Evolutionary conservation across 2,113 vertebrate species (phyloP).

Genomic region (Hyla sarda): DNA sequence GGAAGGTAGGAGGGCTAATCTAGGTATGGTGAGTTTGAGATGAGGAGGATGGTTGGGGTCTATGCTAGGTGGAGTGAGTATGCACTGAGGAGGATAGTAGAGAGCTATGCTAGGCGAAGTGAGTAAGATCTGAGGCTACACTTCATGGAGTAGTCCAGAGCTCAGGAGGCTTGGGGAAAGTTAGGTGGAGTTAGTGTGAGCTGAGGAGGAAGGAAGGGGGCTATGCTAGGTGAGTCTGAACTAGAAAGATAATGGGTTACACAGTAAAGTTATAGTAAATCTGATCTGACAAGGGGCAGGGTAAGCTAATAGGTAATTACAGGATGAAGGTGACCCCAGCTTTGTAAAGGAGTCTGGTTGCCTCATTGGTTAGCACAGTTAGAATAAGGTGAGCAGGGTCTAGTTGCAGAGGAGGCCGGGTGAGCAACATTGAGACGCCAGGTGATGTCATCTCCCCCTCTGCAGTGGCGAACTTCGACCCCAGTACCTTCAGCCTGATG

Average conservation of each 20-base stretch:
- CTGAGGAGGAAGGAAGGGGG: neutral
- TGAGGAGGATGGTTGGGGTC: neutral
- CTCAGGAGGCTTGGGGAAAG: neutral
- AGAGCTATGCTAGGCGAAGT: neutral
- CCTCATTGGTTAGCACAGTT: neutral
- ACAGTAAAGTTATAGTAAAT: neutral
- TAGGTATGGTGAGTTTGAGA: neutral
- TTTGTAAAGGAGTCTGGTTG: neutral
- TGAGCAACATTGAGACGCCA: constrained; percentile 39
- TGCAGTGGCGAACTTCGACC: constrained; percentile 94
- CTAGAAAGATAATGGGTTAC: no score
- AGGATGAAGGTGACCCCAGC: neutral
- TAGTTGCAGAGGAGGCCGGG: constrained; percentile 49
- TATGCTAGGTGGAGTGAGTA: neutral
- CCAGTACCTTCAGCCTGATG: constrained; percentile 94
- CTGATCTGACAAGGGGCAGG: neutral
- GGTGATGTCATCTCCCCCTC: constrained; percentile 53
- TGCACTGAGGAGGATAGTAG: neutral
- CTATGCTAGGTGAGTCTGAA: neutral
- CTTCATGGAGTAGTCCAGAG: neutral
- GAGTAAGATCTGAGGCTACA: neutral
- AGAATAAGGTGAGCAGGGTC: neutral
- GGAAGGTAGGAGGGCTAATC: neutral
- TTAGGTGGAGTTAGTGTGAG: neutral
- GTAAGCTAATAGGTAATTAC: neutral